Conservation (phyloP, 2,797 vertebrate genomes). For the Rhinichthys osculus region DNA sequence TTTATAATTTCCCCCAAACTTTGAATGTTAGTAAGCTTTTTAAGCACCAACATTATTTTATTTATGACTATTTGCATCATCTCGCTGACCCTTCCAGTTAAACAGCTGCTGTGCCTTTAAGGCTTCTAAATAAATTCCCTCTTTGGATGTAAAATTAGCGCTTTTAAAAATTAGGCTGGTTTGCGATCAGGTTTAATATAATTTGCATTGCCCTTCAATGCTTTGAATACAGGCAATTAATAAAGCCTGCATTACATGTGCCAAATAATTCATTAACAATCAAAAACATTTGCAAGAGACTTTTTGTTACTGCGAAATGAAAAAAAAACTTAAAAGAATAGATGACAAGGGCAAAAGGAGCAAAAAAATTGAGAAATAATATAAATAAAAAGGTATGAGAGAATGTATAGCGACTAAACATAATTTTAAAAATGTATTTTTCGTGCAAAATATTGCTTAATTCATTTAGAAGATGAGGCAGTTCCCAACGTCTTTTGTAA, state of each 20-base stretch:
- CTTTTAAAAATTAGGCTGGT: too few species aligned
- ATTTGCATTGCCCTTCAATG: neutral
- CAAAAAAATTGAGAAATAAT: neutral
- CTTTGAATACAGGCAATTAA: neutral
- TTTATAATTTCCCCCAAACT: neutral
- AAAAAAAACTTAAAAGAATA: neutral
- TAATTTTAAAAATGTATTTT: neutral
- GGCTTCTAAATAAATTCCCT: neutral
- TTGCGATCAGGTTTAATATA: neutral
- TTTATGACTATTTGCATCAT: neutral
- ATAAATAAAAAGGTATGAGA: neutral
- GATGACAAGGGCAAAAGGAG: neutral
- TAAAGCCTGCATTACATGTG: neutral
- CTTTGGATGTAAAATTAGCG: neutral
- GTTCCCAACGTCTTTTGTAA: constrained; percentile 1
- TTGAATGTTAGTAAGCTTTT: neutral
- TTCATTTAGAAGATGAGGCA: neutral
- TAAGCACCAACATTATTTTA: neutral
- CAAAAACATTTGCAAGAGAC: neutral
- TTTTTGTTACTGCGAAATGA: neutral
- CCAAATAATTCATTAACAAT: neutral
- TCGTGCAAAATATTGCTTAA: neutral
- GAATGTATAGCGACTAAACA: neutral
- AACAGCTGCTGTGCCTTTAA: neutral
- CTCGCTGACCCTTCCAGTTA: neutral